Percentiles rank a stretch among this genome's conserved stretches.
These are phyloP conservation scores for Leistus spinibarbis DNA, from an alignment of 2,888 invertebrate genomes.

Conservation along the genomic window DNA sequence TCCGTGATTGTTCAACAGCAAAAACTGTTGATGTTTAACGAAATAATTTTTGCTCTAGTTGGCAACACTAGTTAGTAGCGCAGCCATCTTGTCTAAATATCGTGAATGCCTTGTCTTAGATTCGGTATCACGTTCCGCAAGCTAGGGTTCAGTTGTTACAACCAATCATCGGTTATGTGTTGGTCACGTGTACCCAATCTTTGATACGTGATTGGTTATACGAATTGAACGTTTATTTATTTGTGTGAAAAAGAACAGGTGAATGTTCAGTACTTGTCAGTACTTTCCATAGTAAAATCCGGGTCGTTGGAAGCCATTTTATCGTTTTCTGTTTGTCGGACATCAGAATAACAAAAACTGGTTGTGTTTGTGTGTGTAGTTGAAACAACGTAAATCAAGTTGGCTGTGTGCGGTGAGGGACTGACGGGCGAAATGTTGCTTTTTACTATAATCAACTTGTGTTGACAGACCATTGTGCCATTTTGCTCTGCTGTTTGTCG, in stretches of 20 bases:
- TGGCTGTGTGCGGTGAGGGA: constrained; percentile 33
- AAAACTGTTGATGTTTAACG: too few species aligned
- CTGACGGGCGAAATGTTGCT: constrained; percentile 38
- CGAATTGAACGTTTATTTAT: not conserved
- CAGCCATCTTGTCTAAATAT: constrained; percentile 29
- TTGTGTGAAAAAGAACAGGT: constrained; percentile 1
- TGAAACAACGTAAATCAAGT: constrained; percentile 21
- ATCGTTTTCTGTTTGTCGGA: constrained; percentile 46
- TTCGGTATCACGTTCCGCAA: not conserved
- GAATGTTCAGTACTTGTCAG: constrained; percentile 11
- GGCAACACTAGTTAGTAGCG: not conserved
- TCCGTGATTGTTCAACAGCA: too few species aligned
- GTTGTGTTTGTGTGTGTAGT: constrained; percentile 37
- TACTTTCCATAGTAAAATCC: constrained; percentile 50
- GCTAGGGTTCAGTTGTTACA: not conserved
- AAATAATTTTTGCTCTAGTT: not conserved
- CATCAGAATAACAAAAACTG: constrained; percentile 31
- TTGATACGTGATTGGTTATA: not conserved
- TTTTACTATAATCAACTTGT: constrained; percentile 24
- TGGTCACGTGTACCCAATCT: not conserved
- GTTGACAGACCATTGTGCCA: constrained; percentile 48
- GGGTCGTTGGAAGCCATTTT: constrained; percentile 57
- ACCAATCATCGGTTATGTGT: not conserved
- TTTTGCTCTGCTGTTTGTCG: constrained; percentile 47
- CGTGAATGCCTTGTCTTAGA: constrained; percentile 27